A percentile compares a stretch with the other conserved stretches of the same genome.
phyloP scores from a whole-genome alignment of 1,140 invertebrate species.

The Drosophila guanche region DNA sequence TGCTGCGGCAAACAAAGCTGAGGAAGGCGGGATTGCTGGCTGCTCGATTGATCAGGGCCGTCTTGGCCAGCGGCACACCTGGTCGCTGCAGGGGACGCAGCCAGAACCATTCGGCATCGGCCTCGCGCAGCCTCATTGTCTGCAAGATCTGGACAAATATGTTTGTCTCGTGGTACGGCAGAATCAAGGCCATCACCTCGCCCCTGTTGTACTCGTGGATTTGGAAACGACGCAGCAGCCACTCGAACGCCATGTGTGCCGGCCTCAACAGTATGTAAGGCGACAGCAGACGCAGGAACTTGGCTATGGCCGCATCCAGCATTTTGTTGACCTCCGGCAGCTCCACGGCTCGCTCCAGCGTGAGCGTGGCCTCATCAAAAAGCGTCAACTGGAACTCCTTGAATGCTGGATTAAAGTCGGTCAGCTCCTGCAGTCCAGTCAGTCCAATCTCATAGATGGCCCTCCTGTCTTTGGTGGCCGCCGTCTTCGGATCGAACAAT shows the following conservation, averaged over 20 bases:
- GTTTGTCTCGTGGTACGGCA: constrained; percentile 96
- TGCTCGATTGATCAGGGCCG: constrained; percentile 89
- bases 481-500: constrained; percentile 94
- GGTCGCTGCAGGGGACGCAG: constrained; percentile 89
- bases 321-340: constrained; percentile 89
- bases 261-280: constrained; percentile 94
- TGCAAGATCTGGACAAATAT: constrained; percentile 94
- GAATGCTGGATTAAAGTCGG: constrained; percentile 89
- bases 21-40: constrained; percentile 88
- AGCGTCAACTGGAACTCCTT: constrained; percentile 89
- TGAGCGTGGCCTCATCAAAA: constrained; percentile 89
- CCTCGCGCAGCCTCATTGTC: constrained; percentile 87
- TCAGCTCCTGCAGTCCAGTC: constrained; percentile 92
- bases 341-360: constrained; percentile 92
- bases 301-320: constrained; percentile 90
- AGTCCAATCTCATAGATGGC: constrained; percentile 93
- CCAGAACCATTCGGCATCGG: constrained; percentile 90
- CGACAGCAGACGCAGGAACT: constrained; percentile 91
- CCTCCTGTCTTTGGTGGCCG: constrained; percentile 91
- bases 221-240: constrained; percentile 94
- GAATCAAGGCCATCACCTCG: constrained; percentile 90
- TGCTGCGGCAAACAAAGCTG: constrained; percentile 89
- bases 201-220: constrained; percentile 95
- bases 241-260: constrained; percentile 95
- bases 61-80: constrained; percentile 88